Evolutionary conservation across 2,113 vertebrate species (phyloP).

Genomic region (Orycteropus afer): DNA sequence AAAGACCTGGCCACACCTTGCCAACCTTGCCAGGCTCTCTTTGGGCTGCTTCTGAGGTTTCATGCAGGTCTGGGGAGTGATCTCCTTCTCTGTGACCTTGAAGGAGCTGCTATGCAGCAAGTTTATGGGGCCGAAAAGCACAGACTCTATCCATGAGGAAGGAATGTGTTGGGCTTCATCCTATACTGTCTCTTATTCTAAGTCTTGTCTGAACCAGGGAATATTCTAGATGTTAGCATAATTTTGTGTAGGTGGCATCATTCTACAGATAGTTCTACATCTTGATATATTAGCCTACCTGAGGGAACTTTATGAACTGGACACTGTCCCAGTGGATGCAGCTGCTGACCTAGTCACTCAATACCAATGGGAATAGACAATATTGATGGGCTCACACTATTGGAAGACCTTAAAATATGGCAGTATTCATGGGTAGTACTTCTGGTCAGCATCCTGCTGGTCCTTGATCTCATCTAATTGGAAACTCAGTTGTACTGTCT

Average conservation of each 20-base stretch:
- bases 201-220: background rate
- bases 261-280: background rate
- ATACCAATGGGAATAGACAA: background rate
- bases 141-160: background rate
- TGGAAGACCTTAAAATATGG: background rate
- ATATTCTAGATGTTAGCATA: background rate
- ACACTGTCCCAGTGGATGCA: background rate
- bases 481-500: background rate
- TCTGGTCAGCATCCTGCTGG: background rate
- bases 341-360: background rate
- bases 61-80: background rate
- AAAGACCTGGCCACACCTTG: conserved; percentile 54
- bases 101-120: background rate
- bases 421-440: background rate
- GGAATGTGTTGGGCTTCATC: background rate
- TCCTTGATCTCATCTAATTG: background rate
- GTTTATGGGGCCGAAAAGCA: background rate
- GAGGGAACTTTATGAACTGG: background rate
- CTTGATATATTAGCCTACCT: too few relatives aligned
- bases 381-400: too few relatives aligned
- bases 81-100: conserved; percentile 41
- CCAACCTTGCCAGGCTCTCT: conserved; percentile 32
- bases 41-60: background rate
- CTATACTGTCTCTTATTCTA: background rate
- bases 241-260: background rate